These are phyloP conservation scores for Monopterus albus DNA, from an alignment of 2,113 vertebrate genomes.

Conservation along the genomic window DNA sequence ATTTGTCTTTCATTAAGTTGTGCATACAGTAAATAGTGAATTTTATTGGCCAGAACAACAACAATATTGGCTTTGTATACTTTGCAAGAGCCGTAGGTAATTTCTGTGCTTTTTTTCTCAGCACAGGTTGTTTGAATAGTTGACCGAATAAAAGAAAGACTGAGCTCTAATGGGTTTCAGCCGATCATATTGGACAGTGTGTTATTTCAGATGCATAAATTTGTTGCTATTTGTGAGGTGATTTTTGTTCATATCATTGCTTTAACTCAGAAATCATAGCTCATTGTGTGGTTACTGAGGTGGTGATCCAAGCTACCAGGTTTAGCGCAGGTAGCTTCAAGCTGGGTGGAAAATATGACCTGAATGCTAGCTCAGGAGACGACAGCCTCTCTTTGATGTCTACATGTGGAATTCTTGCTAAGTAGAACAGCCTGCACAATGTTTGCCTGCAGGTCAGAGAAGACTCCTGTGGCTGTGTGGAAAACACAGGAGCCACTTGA, in stretches of 20 bases:
- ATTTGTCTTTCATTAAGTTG: conserved; percentile 57
- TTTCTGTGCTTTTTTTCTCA: conserved; percentile 30
- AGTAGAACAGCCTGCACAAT: conserved; percentile 66
- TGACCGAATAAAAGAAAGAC: conserved; percentile 26
- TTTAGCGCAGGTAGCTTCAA: conserved; percentile 43
- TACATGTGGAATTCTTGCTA: conserved; percentile 66
- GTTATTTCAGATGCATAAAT: neutral
- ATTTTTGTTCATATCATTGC: neutral
- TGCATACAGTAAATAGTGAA: conserved; percentile 39
- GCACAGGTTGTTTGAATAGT: conserved; percentile 31
- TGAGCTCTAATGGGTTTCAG: conserved; percentile 1
- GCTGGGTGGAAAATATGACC: conserved; percentile 58
- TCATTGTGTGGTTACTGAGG: neutral
- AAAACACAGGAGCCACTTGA: conserved; percentile 44
- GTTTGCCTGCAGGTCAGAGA: conserved; percentile 68
- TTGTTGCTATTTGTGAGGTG: neutral
- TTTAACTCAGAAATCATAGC: neutral
- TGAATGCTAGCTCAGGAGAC: conserved; percentile 37
- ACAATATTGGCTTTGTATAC: conserved; percentile 62
- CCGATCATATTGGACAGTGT: conserved; percentile 3
- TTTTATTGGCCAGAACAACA: conserved; percentile 66
- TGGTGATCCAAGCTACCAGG: neutral
- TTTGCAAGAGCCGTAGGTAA: conserved; percentile 31
- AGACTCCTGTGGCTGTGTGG: too few species aligned
- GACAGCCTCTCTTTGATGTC: conserved; percentile 68